These are phyloP conservation scores for Fundulus diaphanus DNA, from an alignment of 2,797 vertebrate species.

Conservation along the genomic window DNA sequence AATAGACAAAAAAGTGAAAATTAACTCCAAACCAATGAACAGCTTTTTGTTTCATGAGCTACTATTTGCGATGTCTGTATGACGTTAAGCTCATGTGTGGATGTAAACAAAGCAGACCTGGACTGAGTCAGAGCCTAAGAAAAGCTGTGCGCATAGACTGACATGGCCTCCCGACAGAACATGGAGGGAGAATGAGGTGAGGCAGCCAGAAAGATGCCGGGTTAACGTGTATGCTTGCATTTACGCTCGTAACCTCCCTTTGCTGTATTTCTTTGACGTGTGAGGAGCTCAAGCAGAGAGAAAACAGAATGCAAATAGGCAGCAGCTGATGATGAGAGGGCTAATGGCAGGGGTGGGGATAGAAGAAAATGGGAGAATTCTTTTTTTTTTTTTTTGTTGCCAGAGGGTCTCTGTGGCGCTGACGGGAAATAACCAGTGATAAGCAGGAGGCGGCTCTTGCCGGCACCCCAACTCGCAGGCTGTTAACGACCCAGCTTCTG, in stretches of 20 bases:
- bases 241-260: constrained; percentile 5
- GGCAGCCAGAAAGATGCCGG: constrained; percentile 19
- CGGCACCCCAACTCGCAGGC: constrained; percentile 61
- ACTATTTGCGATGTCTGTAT: constrained; percentile 2
- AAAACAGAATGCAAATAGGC: constrained; percentile 40
- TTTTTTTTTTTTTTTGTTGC: constrained; percentile 45
- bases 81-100: constrained; percentile 2
- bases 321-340: constrained; percentile 47
- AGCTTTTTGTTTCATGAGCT: constrained; percentile 8
- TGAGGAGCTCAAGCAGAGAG: constrained; percentile 42
- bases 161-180: constrained; percentile 67
- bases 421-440: constrained; percentile 68
- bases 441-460: constrained; percentile 68
- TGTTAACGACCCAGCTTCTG: constrained; percentile 73
- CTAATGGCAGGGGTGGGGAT: constrained; percentile 12
- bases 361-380: constrained; percentile 35
- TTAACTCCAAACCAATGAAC: background rate
- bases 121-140: constrained; percentile 51
- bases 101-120: constrained; percentile 40
- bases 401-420: constrained; percentile 59
- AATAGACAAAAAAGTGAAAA: background rate
- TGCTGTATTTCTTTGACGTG: constrained; percentile 38
- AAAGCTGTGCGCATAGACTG: constrained; percentile 44
- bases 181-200: constrained; percentile 48
- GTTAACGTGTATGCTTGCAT: constrained; percentile 3